Conservation (phyloP, 2,888 invertebrate species). For the Bombylius major region DNA sequence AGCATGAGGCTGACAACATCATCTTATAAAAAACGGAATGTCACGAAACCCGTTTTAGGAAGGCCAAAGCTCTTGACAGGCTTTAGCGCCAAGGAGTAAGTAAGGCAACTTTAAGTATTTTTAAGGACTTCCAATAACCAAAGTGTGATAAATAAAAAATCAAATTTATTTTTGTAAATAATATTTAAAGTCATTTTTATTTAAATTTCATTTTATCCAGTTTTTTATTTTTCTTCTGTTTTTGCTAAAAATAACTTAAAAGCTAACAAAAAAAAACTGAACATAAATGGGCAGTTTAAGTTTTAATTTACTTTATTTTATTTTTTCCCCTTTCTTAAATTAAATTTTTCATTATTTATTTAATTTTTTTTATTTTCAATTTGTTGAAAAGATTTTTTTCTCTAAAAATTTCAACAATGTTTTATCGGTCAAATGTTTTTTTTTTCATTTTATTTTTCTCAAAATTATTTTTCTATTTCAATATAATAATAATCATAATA, state of each 20-base stretch:
- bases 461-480: background rate
- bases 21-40: too few relatives aligned
- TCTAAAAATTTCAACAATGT: background rate
- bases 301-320: conserved; percentile 2
- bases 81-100: too few relatives aligned
- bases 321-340: conserved; percentile 1
- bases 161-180: too few relatives aligned
- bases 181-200: too few relatives aligned
- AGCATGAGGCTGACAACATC: too few relatives aligned
- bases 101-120: too few relatives aligned
- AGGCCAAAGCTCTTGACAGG: too few relatives aligned
- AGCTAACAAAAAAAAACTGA: conserved; percentile 7
- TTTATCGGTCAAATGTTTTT: background rate
- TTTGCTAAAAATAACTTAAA: conserved; percentile 8
- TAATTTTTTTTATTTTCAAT: background rate
- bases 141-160: too few relatives aligned
- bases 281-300: conserved; percentile 5
- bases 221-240: conserved; percentile 9
- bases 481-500: too few relatives aligned
- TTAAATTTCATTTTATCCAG: too few relatives aligned
- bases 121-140: too few relatives aligned
- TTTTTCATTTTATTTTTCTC: background rate
- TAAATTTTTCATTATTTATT: background rate
- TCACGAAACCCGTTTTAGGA: too few relatives aligned
- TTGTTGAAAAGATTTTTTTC: background rate